Percentiles rank a stretch among this genome's conserved stretches.
phyloP scores from a whole-genome alignment of 2,113 vertebrate species.

The Tetrao urogallus region DNA sequence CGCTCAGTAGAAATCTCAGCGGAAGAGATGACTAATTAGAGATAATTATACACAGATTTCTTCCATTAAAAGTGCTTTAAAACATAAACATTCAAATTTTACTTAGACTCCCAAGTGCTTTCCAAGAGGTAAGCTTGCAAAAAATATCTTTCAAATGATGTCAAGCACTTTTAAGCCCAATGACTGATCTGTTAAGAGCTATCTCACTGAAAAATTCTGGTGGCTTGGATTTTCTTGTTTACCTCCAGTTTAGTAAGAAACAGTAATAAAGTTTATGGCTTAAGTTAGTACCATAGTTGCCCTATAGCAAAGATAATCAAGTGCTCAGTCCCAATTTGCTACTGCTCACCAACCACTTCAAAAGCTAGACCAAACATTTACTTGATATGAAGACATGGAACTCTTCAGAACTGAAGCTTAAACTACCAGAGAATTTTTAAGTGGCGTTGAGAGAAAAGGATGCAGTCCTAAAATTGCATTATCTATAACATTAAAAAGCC shows the following conservation, averaged over 20 bases:
- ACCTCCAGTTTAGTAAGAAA: background rate
- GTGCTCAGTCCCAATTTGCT: background rate
- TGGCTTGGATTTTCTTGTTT: background rate
- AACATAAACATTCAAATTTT: slow-evolving; percentile 72
- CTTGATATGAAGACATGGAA: background rate
- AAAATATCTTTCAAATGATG: slow-evolving; percentile 10
- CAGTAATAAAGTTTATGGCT: background rate
- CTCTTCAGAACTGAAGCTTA: background rate
- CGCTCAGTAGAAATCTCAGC: slow-evolving; percentile 53
- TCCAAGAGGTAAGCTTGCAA: slow-evolving; percentile 46
- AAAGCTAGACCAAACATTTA: background rate
- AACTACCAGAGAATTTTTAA: background rate
- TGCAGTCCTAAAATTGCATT: background rate
- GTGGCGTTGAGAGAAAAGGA: background rate
- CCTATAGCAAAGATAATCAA: background rate
- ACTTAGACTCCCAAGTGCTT: slow-evolving; percentile 59
- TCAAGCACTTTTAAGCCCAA: slow-evolving; percentile 25
- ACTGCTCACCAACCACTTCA: background rate
- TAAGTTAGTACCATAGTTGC: background rate
- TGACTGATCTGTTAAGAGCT: background rate
- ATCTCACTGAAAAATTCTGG: background rate
- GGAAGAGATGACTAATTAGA: slow-evolving; percentile 71
- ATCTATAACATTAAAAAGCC: background rate
- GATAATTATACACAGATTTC: slow-evolving; percentile 67
- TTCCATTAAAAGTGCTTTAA: slow-evolving; percentile 73